Evolutionary conservation across 2,888 invertebrate genomes (phyloP), one percentile per base, ranked within the genome.

Genomic region (Amphipyra berbera): DNA sequence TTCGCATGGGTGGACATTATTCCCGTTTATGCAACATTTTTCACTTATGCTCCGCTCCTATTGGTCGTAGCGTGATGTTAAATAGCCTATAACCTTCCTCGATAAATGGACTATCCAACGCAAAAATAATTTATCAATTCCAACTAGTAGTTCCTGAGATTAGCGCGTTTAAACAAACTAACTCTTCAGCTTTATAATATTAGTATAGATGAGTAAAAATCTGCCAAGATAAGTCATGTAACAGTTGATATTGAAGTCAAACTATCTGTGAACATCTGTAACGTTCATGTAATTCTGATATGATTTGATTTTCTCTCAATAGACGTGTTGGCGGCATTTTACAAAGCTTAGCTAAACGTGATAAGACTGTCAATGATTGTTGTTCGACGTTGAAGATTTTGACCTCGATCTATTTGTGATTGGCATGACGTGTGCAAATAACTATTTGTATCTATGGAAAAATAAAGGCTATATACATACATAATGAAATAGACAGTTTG

Each of bases 271-370:
- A 8, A 49, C 44, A 60, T 53, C 37, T 41, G 0, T 55, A 45
- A 38, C 27, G 30, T 37, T n/a, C 46, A 15, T 15, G 46, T 66
- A 44, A 61, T 67, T 41, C 44, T 33, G 57, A 52, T 71, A 61
- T 61, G 56, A 70, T 57, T 61, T 57, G 56, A 66, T 70, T 70
- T 54, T 38, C 48, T 57, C 35, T 35, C 27, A 10, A 40, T 15
- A 15, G 35, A 1, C 6, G 3, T 14, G 15, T 44, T 40, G 15
- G 35, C 70, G 67, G 61, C 2, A 6, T 33, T 14, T 62, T 58
- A 27, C n/a, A 70, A 52, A 70, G 38, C 13, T 15, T 8, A 6
- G 10, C 10, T 45, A 6, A 7, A 1, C 10, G 12, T 4, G 57
- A 70, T 67, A 70, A 70, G 15, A 58, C 13, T 35, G 15, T 41